Evolutionary conservation across 2,113 vertebrate genomes (phyloP), one percentile per base, ranked within the genome.

Genomic region (Pituophis catenifer): DNA sequence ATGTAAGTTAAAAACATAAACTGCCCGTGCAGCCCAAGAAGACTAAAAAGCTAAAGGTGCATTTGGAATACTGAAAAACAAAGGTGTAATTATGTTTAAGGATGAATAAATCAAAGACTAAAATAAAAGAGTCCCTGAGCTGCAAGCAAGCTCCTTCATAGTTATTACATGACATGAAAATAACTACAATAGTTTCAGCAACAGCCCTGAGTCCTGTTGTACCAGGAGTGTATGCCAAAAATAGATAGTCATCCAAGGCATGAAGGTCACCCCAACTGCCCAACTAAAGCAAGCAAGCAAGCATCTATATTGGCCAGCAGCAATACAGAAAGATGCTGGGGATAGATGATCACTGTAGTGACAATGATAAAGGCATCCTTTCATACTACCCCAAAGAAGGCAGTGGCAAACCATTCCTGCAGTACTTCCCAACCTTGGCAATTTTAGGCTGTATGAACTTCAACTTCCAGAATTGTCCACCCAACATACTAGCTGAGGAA

Each of bases 21-120:
- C 7, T 33, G 9, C 11, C 33, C 33, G 5, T 21, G 38, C 12
- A 65, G 15, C 8, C 33, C 19, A 23, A 38, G n/a, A 89, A 59
- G 54, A 33, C 33, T 89, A 58, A 57, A 89, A 26, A 91, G 7
- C 75, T 1, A 1, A 91, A 88, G 17, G 10, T 38, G 17, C 70
- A 21, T 75, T 92, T 88, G 1, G 93, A 90, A 93, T 54, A 38
- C 0, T 33, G 24, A 15, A 90, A 65, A 29, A 85, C 24, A 90
- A 88, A 89, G 50, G 0, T 89, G 0, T 3, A 85, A 15, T 94
- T 94, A 59, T 53, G 0, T 92, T 38, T 93, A 75, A 94, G 54
- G 94, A 94, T 92, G 94, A 53, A 23, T 81, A 95, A 86, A 92
- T 95, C 94, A 91, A 38, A 0, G 8, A 87, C 0, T 58, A 44